phyloP scores from a whole-genome alignment of 2,888 invertebrate species.

The Smittia aterrima region DNA sequence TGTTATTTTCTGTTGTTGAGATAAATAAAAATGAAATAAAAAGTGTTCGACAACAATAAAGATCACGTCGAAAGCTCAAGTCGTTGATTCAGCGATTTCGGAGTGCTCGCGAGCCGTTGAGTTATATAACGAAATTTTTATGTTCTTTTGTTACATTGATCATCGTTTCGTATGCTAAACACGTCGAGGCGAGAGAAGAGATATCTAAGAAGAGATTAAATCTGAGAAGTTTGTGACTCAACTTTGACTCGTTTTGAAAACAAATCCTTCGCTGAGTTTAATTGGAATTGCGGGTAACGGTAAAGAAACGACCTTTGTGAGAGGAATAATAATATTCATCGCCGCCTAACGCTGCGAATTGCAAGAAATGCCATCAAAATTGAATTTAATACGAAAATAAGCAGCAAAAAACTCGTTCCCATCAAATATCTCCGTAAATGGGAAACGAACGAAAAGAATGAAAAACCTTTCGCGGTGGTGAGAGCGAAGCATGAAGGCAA shows the following conservation, averaged over 20 bases:
- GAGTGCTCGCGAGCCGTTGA: not conserved
- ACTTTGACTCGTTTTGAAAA: not conserved
- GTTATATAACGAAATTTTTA: not conserved
- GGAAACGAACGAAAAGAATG: conserved; percentile 10
- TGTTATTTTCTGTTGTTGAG: not conserved
- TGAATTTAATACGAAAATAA: conserved; percentile 17
- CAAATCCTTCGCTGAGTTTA: too few species aligned
- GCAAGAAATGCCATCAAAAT: conserved; percentile 30
- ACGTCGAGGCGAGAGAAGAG: not conserved
- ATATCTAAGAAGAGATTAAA: not conserved
- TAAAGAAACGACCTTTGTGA: too few species aligned
- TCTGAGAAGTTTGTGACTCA: not conserved
- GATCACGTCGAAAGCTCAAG: not conserved
- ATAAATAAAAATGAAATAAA: not conserved
- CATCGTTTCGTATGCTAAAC: not conserved
- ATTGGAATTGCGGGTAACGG: too few species aligned
- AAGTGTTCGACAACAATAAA: conserved; percentile 11
- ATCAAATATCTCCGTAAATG: conserved; percentile 24
- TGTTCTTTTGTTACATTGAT: not conserved
- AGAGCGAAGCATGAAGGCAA: not conserved
- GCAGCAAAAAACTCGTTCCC: conserved; percentile 17
- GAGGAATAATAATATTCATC: too few species aligned
- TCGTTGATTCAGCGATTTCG: not conserved
- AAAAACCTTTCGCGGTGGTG: not conserved
- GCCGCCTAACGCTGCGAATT: not conserved